A percentile compares a stretch with the other conserved stretches of the same genome.
Evolutionary conservation across 1,140 invertebrate genomes (phyloP).

Genomic region (Galleria mellonella): DNA sequence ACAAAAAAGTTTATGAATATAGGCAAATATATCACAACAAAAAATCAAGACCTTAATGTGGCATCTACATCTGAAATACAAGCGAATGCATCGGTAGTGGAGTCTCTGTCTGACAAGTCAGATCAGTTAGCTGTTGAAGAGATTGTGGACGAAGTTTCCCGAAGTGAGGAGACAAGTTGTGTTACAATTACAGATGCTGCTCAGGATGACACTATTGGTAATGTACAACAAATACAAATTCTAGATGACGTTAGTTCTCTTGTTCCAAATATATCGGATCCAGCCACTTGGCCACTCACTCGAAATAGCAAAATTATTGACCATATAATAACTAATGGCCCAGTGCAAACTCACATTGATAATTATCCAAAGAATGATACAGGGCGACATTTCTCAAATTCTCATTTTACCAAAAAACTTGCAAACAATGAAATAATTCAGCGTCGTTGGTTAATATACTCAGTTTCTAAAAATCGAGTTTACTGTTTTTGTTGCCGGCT

Average conservation of each 20-base stretch:
- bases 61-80: constrained; percentile 24
- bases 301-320: too few relatives aligned
- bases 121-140: constrained; percentile 19
- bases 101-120: constrained; percentile 20
- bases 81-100: constrained; percentile 20
- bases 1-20: too few relatives aligned
- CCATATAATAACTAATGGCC: too few relatives aligned
- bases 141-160: constrained; percentile 16
- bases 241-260: constrained; percentile 21
- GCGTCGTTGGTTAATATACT: background rate
- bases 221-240: constrained; percentile 25
- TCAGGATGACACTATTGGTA: constrained; percentile 13
- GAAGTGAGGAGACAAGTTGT: constrained; percentile 11
- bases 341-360: background rate
- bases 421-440: background rate
- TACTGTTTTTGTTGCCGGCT: background rate
- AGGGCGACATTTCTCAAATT: background rate
- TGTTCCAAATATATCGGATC: constrained; percentile 18
- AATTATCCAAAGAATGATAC: background rate
- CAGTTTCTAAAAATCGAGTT: background rate
- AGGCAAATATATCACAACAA: constrained; percentile 22
- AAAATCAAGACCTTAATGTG: constrained; percentile 20
- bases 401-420: background rate
- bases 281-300: too few relatives aligned
- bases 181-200: constrained; percentile 1